phyloP scores from a whole-genome alignment of 2,888 invertebrate genomes.

The Dendrolimus houi region DNA sequence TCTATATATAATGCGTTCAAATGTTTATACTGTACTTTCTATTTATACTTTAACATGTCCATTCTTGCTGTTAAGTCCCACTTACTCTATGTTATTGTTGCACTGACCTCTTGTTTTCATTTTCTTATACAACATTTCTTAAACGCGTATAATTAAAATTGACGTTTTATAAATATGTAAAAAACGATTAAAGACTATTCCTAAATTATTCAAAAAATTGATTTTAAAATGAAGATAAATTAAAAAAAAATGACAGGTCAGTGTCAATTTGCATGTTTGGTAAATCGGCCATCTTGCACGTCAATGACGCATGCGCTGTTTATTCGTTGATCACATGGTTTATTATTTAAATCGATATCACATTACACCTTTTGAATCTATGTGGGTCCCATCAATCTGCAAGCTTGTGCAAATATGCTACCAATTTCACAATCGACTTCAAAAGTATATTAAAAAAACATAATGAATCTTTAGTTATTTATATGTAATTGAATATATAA shows the following conservation, averaged over 20 bases:
- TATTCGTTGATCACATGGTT: conserved; percentile 6
- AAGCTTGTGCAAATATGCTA: neutral
- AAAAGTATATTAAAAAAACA: neutral
- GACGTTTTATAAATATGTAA: too few relatives aligned
- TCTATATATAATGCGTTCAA: conserved; percentile 38
- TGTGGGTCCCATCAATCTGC: neutral
- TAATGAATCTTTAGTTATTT: too few relatives aligned
- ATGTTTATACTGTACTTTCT: conserved; percentile 59
- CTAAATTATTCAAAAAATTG: neutral
- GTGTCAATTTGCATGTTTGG: neutral
- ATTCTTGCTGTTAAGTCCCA: conserved; percentile 33
- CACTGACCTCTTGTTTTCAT: conserved; percentile 47
- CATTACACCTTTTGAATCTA: too few relatives aligned
- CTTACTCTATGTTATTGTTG: conserved; percentile 39
- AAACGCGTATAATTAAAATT: too few relatives aligned
- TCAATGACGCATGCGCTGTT: conserved; percentile 44
- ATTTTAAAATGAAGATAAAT: neutral
- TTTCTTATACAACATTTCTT: conserved; percentile 9
- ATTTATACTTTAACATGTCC: conserved; percentile 56
- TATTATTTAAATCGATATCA: neutral
- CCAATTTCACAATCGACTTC: neutral
- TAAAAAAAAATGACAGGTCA: neutral
- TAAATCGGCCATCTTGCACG: neutral
- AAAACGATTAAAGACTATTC: neutral
- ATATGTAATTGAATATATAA: too few relatives aligned